Evolutionary conservation across 2,797 vertebrate species (phyloP), one percentile per base, ranked within the genome.

Genomic region (Rhinoraja longicauda): DNA sequence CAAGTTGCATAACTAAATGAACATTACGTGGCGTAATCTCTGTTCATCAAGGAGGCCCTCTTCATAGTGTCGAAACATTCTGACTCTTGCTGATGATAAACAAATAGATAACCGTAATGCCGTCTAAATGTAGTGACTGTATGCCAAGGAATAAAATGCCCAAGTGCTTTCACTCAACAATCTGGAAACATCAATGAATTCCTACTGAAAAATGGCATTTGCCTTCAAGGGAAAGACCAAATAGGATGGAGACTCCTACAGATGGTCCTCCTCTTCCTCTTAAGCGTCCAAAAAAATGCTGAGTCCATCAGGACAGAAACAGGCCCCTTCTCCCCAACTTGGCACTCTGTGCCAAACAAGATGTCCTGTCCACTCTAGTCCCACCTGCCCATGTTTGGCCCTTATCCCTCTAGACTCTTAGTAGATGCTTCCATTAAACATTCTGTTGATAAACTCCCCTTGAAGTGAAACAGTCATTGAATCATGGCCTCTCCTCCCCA

Each of bases 1-100:
- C 86, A 90, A 39, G 86, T 75, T 75, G 90, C 90, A 73, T 73
- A n/a, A 92, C 67, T 70, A 75, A 92, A 91, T 72, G 64, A 73
- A 53, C 70, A 73, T 73, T 92, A 45, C 53, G 70, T 75, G 24
- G 36, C 15, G 70, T 73, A 17, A 75, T 92, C 21, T 2, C 67
- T 53, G 70, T 53, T 75, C 29, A 53, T 92, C 90, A 73, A 67
- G 86, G 62, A 53, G 67, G 90, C 90, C 45, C 13, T 32, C 8
- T 72, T 72, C 67, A 72, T 24, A 64, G 67, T 24, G 67, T 21
- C 45, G 39, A 72, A 91, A 91, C 88, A 73, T 91, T 72, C 88
- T 45, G 67, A 70, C 4, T 1, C 67, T 70, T 67, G 64, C 88
- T 53, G 90, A 73, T 70, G 90, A 67, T 45, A 92, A 92, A 73